Evolutionary conservation across 2,888 invertebrate species (phyloP), one percentile per base, ranked within the genome.

Genomic region (Coenonympha arcania): DNA sequence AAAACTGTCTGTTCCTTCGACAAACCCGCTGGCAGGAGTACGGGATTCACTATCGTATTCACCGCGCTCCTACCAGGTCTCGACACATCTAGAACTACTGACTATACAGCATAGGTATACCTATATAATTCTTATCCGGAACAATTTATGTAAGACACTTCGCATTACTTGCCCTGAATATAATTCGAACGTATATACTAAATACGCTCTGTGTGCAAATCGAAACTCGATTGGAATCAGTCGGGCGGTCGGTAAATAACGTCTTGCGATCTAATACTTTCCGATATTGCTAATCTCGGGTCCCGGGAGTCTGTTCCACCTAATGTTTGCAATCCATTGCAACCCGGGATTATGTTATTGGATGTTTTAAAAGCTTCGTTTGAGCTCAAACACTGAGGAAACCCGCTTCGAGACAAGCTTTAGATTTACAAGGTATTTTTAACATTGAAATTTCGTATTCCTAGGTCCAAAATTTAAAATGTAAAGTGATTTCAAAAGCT

Each of bases 141-240:
- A n/a, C n/a, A n/a, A n/a, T n/a, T n/a, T n/a, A n/a, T n/a, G n/a
- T n/a, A 28, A n/a, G 5, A 6, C 11, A 13, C 2, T 13, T 4
- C 1, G 15, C 4, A 13, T 8, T 39, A 24, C 9, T 22, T 39
- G 4, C 22, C 13, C 24, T 22, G 4, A 39, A 39, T 39, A 13
- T 15, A 24, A 48, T 47, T 36, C 33, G 24, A 28, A n/a, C n/a
- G n/a, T 18, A 42, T 24, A 20, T 30, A 51, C 48, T 48, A 51
- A 51, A 48, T 42, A 48, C 51, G 33, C 42, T 47, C 48, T 47
- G 49, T 55, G 47, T 69, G 76, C 74, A 75, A 76, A 81, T 79
- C 76, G 78, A 75, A 78, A 69, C n/a, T n/a, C 76, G 79, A 82
- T 82, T 81, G 81, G 78, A 84, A 82, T 80, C 79, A 79, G 75